phyloP scores from a whole-genome alignment of 2,797 vertebrate species.

The Sternotherus odoratus region DNA sequence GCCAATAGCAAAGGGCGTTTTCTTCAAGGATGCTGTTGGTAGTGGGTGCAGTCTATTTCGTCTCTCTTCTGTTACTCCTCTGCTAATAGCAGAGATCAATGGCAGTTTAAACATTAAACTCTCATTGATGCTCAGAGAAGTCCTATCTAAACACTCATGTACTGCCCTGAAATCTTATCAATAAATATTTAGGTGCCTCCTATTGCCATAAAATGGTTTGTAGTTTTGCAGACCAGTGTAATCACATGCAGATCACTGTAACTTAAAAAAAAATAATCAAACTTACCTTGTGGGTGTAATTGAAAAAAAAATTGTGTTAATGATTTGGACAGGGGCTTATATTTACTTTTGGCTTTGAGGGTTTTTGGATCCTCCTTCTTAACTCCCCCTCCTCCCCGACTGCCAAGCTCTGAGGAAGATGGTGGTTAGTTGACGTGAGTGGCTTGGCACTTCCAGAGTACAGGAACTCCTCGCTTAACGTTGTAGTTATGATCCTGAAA shows the following conservation, averaged over 20 bases:
- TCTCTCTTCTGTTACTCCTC: neutral
- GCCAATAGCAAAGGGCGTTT: too few relatives aligned
- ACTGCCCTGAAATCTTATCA: neutral
- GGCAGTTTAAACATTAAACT: neutral
- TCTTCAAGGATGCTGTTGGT: neutral
- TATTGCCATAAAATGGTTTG: slow-evolving; percentile 10
- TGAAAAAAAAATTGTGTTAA: neutral
- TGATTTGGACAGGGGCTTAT: too few relatives aligned
- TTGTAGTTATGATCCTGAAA: too few relatives aligned
- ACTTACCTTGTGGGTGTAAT: too few relatives aligned
- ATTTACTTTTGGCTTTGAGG: neutral
- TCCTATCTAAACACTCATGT: neutral
- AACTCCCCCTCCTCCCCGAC: neutral
- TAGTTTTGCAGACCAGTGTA: neutral
- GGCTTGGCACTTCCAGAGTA: neutral
- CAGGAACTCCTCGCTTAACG: too few relatives aligned
- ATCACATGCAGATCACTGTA: slow-evolving; percentile 51
- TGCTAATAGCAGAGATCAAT: fast-evolving
- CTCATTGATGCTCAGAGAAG: neutral
- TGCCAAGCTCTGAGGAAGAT: neutral
- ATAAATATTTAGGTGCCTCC: neutral
- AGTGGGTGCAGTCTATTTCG: neutral
- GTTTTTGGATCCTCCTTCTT: neutral
- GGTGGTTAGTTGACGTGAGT: neutral
- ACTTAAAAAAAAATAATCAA: too few relatives aligned